Percentiles rank a stretch among this genome's conserved stretches.
Evolutionary conservation across 2,797 vertebrate genomes (phyloP).

Genomic region (Podarcis lilfordi): DNA sequence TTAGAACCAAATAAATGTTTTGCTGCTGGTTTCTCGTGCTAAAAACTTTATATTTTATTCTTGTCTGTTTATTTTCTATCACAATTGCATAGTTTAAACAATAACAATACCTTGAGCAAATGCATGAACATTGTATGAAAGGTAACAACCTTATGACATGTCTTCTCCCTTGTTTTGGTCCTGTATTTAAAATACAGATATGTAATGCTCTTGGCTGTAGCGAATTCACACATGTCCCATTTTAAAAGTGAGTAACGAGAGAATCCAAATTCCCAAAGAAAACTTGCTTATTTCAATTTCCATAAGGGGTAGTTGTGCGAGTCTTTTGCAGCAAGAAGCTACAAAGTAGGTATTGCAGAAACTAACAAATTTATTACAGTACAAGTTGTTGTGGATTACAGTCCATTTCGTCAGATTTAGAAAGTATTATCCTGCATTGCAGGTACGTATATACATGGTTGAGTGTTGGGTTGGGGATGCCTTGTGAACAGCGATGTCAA

Average conservation of each 20-base stretch:
- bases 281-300: too few relatives aligned
- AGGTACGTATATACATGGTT: too few relatives aligned
- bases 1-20: not conserved
- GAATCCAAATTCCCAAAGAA: not conserved
- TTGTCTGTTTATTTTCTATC: not conserved
- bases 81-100: accelerated
- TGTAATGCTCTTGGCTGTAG: not conserved
- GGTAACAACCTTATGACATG: not conserved
- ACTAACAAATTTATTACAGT: too few relatives aligned
- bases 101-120: not conserved
- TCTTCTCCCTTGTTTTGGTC: not conserved
- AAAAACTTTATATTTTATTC: not conserved
- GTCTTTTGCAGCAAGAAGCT: too few relatives aligned
- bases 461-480: too few relatives aligned
- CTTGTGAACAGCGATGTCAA: too few relatives aligned
- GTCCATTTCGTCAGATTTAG: too few relatives aligned
- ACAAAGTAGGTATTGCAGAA: too few relatives aligned
- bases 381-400: too few relatives aligned
- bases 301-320: too few relatives aligned
- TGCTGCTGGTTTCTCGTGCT: not conserved
- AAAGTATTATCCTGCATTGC: too few relatives aligned
- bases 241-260: not conserved
- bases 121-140: not conserved
- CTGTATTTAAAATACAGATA: not conserved
- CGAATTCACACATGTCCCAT: not conserved